Percentiles rank a stretch among this genome's conserved stretches.
Evolutionary conservation across 2,888 invertebrate species (phyloP).

Genomic region (Rhingia rostrata): DNA sequence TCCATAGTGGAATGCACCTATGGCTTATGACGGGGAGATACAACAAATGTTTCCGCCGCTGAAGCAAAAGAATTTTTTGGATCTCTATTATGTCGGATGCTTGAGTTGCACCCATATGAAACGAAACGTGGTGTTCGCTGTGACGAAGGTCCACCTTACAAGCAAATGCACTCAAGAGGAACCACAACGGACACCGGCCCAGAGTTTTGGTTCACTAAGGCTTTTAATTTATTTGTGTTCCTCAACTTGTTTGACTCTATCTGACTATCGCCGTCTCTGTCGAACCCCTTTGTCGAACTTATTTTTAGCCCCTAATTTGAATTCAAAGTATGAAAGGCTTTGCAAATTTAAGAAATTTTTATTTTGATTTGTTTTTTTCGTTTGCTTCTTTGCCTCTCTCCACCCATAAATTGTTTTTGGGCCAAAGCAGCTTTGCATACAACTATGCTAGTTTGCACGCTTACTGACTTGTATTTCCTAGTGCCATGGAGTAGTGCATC

Average conservation of each 20-base stretch:
- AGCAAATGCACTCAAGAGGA: conserved; percentile 83
- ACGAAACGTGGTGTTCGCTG: conserved; percentile 74
- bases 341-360: conserved; percentile 61
- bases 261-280: conserved; percentile 27
- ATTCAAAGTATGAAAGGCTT: conserved; percentile 71
- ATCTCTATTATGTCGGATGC: conserved; percentile 74
- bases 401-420: conserved; percentile 42
- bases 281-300: conserved; percentile 62
- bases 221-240: conserved; percentile 73
- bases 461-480: conserved; percentile 35
- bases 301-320: conserved; percentile 71
- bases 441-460: conserved; percentile 44
- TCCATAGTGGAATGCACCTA: conserved; percentile 70
- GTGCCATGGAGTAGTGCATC: conserved; percentile 30
- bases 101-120: conserved; percentile 76
- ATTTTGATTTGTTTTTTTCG: conserved; percentile 1
- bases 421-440: conserved; percentile 33
- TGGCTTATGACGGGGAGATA: conserved; percentile 68
- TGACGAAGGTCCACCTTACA: conserved; percentile 80
- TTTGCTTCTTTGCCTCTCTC: neutral
- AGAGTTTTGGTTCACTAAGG: conserved; percentile 72
- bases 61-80: conserved; percentile 72
- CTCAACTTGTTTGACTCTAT: conserved; percentile 59
- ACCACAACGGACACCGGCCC: conserved; percentile 71
- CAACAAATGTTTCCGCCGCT: conserved; percentile 75